Evolutionary conservation across 2,113 vertebrate species (phyloP).

Genomic region (Nematolebias whitei): DNA sequence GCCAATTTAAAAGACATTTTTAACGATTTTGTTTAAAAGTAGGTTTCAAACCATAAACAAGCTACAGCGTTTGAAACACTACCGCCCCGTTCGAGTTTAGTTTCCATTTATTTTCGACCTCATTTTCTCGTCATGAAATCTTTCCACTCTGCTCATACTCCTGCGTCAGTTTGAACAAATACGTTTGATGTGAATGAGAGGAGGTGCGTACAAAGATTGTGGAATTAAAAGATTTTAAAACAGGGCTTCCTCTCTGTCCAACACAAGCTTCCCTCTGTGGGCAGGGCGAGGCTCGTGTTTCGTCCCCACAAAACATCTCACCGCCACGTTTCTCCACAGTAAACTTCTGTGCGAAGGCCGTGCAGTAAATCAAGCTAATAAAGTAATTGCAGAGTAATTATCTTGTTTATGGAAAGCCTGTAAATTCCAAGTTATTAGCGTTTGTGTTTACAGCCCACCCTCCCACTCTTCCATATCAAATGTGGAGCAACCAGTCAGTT

Average conservation of each 20-base stretch:
- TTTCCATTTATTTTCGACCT: too few species aligned
- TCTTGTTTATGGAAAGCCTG: constrained; percentile 14
- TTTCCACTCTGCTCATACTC: too few species aligned
- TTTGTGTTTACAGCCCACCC: constrained; percentile 5
- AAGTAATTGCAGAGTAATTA: constrained; percentile 21
- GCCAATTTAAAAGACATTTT: too few species aligned
- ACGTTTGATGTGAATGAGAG: too few species aligned
- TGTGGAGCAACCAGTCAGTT: constrained; percentile 3
- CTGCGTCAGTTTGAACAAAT: too few species aligned
- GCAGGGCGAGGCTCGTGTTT: not conserved
- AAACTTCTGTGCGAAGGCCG: not conserved
- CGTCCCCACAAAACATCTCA: not conserved
- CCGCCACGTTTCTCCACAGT: not conserved
- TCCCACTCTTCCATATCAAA: not conserved
- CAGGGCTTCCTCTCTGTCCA: not conserved
- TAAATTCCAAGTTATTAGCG: constrained; percentile 25
- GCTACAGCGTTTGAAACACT: too few species aligned
- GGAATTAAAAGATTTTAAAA: not conserved
- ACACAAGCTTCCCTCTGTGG: not conserved
- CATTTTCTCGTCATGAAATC: too few species aligned
- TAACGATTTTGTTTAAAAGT: too few species aligned
- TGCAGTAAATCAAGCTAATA: constrained; percentile 12
- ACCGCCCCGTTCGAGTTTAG: too few species aligned
- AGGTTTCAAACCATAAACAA: too few species aligned
- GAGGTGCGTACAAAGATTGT: too few species aligned